phyloP scores from a whole-genome alignment of 2,888 invertebrate species.

The Synergus gifuensis region DNA sequence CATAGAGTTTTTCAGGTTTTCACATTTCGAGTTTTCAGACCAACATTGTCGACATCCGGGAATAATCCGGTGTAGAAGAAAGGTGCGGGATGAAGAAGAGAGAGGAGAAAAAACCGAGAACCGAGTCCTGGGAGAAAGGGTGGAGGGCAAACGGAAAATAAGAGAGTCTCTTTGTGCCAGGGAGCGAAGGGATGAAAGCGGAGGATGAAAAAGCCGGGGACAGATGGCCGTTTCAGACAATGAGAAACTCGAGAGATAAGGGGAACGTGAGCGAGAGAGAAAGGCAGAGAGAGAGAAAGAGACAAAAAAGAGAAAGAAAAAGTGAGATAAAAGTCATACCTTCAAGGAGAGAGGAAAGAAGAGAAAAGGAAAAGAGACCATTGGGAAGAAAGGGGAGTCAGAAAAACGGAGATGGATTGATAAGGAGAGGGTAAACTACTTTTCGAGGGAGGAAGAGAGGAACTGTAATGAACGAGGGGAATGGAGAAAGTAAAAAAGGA shows the following conservation, averaged over 20 bases:
- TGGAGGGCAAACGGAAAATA: conserved; percentile 63
- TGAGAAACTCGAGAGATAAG: conserved; percentile 77
- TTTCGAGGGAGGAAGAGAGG: conserved; percentile 50
- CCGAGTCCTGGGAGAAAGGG: conserved; percentile 56
- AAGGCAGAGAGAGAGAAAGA: conserved; percentile 44
- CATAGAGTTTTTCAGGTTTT: neutral
- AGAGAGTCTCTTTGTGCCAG: conserved; percentile 71
- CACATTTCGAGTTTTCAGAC: conserved; percentile 47
- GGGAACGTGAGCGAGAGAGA: conserved; percentile 65
- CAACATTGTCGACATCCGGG: conserved; percentile 25
- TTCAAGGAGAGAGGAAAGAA: conserved; percentile 45
- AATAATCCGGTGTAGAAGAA: conserved; percentile 28
- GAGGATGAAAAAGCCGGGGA: conserved; percentile 75
- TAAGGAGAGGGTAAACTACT: conserved; percentile 55
- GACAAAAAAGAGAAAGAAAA: conserved; percentile 43
- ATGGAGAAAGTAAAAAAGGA: conserved; percentile 49
- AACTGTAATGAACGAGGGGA: conserved; percentile 52
- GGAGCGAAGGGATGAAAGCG: conserved; percentile 74
- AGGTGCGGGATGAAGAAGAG: conserved; percentile 37
- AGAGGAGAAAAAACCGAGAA: conserved; percentile 47
- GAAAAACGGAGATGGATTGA: conserved; percentile 53
- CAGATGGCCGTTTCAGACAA: conserved; percentile 78
- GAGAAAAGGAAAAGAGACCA: conserved; percentile 42
- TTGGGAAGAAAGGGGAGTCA: conserved; percentile 50
- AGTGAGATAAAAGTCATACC: conserved; percentile 30